Evolutionary conservation across 1,140 invertebrate genomes (phyloP), one percentile per base, ranked within the genome.

Genomic region (Drosophila pallidifrons): DNA sequence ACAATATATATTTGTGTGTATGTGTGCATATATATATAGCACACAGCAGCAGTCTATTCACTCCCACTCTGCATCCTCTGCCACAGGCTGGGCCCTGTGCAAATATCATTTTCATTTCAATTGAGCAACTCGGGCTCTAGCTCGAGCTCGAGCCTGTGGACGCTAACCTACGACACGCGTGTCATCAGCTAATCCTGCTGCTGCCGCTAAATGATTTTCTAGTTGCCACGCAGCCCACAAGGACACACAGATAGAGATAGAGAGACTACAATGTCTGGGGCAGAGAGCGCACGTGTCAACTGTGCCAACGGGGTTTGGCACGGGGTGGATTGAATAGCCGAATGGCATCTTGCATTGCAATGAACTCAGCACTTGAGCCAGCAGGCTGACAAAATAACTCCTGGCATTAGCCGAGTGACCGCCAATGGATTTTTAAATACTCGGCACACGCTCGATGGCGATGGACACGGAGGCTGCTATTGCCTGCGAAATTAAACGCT

Each of bases 91-190:
- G 68, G 71, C 68, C 68, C 85, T 89, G 85, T 81, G 81, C 86
- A 89, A 89, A 89, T 89, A 89, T 89, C 81, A 89, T 89, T 89
- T 89, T 89, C 85, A 74, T 89, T 89, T 89, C 86, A 89, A 89
- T 85, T 89, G 85, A 88, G 77, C 77, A 81, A 70, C 77, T 71
- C 74, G 74, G 75, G 57, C 75, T 25, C 20, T 25, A 25, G 32
- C 35, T 38, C 35, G 35, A 38, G 35, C 78, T 81, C 72, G 63
- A 51, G 61, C 60, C 43, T 54, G 55, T 54, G 55, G 68, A 54
- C 64, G 83, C 79, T 79, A 75, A 79, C 79, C 76, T 81, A 75
- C 77, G 74, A 83, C 83, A 88, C 83, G 87, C 80, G 81, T 87
- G 86, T 89, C 85, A 89, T 89, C 85, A 64, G 75, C 86, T 89